Percentiles rank a stretch among this genome's conserved stretches.
Conservation (phyloP, 2,113 vertebrate genomes). For the Sinosuthora webbiana region DNA sequence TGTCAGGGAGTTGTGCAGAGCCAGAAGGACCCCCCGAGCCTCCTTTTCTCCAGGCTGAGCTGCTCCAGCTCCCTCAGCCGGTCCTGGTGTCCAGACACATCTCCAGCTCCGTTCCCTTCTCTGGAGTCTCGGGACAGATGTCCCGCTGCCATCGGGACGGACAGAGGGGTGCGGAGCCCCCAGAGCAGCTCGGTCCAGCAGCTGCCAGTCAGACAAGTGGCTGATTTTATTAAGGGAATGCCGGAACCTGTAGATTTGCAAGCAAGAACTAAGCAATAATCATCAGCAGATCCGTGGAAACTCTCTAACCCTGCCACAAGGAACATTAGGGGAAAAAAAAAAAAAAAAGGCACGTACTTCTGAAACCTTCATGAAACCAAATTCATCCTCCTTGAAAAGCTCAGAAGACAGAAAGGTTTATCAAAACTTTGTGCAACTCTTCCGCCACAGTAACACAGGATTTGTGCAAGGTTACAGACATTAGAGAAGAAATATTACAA, state of each 20-base stretch:
- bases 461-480: background rate
- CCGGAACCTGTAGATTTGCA: constrained; percentile 55
- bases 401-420: background rate
- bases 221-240: constrained; percentile 80
- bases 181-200: constrained; percentile 41
- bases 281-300: background rate
- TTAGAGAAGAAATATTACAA: background rate
- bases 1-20: background rate
- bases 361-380: background rate
- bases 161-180: background rate
- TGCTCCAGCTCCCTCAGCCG: background rate
- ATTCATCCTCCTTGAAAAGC: background rate
- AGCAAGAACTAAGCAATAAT: background rate
- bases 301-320: background rate
- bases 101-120: background rate
- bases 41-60: background rate
- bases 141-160: background rate
- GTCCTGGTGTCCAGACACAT: background rate
- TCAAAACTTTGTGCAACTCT: background rate
- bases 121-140: background rate
- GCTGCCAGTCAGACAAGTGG: constrained; percentile 85
- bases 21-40: background rate
- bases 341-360: background rate
- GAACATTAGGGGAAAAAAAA: background rate
- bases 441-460: background rate